Percentiles rank a stretch among this genome's conserved stretches.
These are phyloP conservation scores for Ptychodera flava DNA, from an alignment of 35 echinoderm and acorn worm species.

Conservation along the genomic window DNA sequence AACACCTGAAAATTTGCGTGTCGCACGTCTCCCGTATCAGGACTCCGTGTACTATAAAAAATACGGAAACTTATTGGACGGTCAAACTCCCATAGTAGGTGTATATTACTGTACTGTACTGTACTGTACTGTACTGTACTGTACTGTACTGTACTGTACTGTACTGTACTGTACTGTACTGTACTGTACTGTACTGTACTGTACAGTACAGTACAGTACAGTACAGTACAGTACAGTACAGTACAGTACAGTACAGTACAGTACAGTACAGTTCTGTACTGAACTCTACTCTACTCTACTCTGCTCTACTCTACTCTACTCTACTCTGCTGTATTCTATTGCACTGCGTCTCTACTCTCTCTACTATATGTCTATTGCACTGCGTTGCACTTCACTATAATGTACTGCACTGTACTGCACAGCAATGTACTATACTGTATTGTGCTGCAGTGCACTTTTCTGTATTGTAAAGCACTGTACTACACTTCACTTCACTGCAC, in stretches of 20 bases:
- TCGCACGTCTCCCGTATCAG: too few species aligned
- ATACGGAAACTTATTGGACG: too few species aligned
- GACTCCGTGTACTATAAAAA: too few species aligned
- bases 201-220: too few species aligned
- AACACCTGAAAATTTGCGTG: too few species aligned
- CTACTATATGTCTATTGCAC: neutral
- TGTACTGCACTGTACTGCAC: conserved; percentile 18
- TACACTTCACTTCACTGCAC: neutral
- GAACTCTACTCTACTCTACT: neutral
- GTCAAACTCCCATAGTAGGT: too few species aligned
- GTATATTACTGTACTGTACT: too few species aligned
- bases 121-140: too few species aligned
- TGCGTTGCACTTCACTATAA: conserved; percentile 18
- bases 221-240: neutral
- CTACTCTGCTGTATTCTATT: conserved; percentile 15
- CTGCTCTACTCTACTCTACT: conserved; percentile 15
- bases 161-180: too few species aligned
- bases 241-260: neutral
- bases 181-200: too few species aligned
- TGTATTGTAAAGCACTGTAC: neutral
- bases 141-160: too few species aligned
- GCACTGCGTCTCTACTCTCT: conserved; percentile 11
- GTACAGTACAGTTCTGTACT: neutral
- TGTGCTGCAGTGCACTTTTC: neutral
- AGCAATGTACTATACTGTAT: neutral